Conservation (phyloP, 2,113 vertebrate genomes). For the Osmerus mordax region DNA sequence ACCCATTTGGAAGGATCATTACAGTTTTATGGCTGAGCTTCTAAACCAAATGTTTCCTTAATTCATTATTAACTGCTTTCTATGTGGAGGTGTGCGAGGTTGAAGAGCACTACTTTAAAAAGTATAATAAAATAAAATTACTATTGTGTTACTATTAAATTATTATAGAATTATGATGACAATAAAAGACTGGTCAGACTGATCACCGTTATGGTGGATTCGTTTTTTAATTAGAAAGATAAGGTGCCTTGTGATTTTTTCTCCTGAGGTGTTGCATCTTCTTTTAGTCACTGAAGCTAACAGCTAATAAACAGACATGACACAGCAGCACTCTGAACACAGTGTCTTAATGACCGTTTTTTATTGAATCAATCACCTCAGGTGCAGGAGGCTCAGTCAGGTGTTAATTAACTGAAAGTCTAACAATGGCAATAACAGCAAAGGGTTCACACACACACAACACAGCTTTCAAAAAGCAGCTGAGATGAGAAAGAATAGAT, state of each 20-base stretch:
- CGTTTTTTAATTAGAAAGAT: no score
- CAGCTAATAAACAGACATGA: not conserved
- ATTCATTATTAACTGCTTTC: no score
- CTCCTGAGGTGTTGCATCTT: not conserved
- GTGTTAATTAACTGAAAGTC: not conserved
- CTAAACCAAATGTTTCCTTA: no score
- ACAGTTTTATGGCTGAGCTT: no score
- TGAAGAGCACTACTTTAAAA: no score
- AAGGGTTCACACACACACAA: not conserved
- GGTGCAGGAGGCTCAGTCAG: not conserved
- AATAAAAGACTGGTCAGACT: conserved; percentile 72
- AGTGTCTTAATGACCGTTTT: not conserved
- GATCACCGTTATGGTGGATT: conserved; percentile 32
- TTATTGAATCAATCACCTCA: not conserved
- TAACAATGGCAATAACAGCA: not conserved
- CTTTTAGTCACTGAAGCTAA: not conserved
- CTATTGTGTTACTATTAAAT: no score
- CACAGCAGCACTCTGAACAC: not conserved
- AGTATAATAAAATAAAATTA: no score
- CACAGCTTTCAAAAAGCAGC: no score
- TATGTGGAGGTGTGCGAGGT: no score
- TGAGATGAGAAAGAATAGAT: no score
- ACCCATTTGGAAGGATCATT: no score
- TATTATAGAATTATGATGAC: conserved; percentile 29
- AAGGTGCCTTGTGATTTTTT: no score